Conservation (phyloP, 2,888 invertebrate genomes). For the Rhabditoides inermis region DNA sequence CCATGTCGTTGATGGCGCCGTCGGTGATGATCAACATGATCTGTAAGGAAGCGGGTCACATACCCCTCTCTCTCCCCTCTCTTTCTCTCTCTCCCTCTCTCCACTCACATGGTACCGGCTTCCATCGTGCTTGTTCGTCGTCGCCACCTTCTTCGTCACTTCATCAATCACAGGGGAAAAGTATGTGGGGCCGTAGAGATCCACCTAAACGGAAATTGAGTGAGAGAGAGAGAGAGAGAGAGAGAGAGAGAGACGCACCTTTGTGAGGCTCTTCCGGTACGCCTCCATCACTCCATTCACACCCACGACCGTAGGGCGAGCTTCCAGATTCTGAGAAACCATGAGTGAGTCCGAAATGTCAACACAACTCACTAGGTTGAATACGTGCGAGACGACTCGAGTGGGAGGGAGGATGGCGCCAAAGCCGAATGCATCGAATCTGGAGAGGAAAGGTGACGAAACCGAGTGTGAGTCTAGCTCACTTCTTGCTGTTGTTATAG, state of each 20-base stretch:
- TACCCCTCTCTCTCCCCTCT: neutral
- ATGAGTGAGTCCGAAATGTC: slow-evolving; percentile 1
- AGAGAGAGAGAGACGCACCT: no score
- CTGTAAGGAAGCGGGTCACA: slow-evolving; percentile 54
- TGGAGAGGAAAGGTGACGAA: no score
- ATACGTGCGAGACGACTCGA: slow-evolving; percentile 58
- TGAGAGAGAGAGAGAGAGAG: no score
- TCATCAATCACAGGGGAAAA: slow-evolving; percentile 61
- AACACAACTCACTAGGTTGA: slow-evolving; percentile 54
- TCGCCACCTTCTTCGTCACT: slow-evolving; percentile 49
- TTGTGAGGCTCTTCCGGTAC: no score
- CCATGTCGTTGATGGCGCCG: slow-evolving; percentile 62
- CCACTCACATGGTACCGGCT: slow-evolving; percentile 30
- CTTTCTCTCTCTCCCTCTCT: neutral
- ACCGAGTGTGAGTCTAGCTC: no score
- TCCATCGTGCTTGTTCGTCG: slow-evolving; percentile 11
- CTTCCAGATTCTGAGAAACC: slow-evolving; percentile 56
- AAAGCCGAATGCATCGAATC: slow-evolving; percentile 60
- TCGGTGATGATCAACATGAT: slow-evolving; percentile 63
- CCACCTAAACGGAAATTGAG: no score
- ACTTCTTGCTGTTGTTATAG: slow-evolving; percentile 54
- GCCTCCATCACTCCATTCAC: slow-evolving; percentile 58
- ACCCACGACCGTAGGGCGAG: slow-evolving; percentile 58
- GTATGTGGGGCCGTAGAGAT: slow-evolving; percentile 61
- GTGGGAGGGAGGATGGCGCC: slow-evolving; percentile 59